phyloP scores from a whole-genome alignment of 2,888 invertebrate species.

The Anticlea derivata region DNA sequence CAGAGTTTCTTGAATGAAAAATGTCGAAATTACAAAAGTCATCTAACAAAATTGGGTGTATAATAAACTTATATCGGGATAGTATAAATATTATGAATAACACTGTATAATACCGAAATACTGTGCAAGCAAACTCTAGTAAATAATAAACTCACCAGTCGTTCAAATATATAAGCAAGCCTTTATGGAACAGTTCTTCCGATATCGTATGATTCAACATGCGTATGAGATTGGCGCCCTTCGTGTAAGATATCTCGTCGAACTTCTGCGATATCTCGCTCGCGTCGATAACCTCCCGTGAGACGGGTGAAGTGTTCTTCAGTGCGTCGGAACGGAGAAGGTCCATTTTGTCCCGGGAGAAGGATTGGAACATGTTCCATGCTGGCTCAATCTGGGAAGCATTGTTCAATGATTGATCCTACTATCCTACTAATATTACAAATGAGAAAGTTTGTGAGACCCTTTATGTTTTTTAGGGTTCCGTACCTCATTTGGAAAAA shows the following conservation, averaged over 20 bases:
- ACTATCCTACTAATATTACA: no score
- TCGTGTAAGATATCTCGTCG: constrained; percentile 82
- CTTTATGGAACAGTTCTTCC: constrained; percentile 77
- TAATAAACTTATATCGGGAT: no score
- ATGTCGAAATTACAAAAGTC: not conserved
- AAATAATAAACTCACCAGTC: constrained; percentile 77
- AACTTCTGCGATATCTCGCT: constrained; percentile 85
- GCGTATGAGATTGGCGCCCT: constrained; percentile 83
- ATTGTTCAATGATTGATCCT: no score
- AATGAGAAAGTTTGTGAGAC: no score
- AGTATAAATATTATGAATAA: no score
- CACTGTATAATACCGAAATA: no score
- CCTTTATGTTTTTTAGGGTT: no score
- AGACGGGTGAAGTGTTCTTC: constrained; percentile 82
- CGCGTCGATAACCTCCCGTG: constrained; percentile 75
- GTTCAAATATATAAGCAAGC: constrained; percentile 79
- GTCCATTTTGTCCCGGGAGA: constrained; percentile 81
- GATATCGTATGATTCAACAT: constrained; percentile 85
- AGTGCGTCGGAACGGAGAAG: constrained; percentile 80
- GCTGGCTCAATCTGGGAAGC: constrained; percentile 80
- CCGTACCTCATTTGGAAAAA: no score
- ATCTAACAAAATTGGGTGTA: no score
- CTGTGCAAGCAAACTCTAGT: no score
- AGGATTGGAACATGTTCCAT: constrained; percentile 82
- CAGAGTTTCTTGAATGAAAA: no score